Evolutionary conservation across 2,113 vertebrate genomes (phyloP).

Genomic region (Rhegmatorhina hoffmannsi): DNA sequence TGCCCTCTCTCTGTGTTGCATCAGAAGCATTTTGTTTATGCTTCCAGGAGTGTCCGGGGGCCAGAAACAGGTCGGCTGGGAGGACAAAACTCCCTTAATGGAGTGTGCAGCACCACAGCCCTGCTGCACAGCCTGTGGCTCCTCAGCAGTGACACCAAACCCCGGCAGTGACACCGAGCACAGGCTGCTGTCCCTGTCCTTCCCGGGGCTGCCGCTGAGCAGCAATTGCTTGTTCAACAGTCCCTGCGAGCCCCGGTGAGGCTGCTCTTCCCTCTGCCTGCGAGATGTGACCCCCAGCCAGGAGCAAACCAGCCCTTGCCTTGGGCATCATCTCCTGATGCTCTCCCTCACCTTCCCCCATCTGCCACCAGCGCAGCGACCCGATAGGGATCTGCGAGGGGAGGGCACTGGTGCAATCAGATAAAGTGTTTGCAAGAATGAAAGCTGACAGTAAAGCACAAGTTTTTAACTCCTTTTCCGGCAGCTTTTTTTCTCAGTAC

Average conservation of each 20-base stretch:
- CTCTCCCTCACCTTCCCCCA: background rate
- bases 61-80: background rate
- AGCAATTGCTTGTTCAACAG: background rate
- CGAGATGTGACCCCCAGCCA: accelerated
- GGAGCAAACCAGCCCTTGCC: background rate
- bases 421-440: background rate
- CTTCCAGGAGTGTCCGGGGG: background rate
- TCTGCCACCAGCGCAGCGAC: background rate
- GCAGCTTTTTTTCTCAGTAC: background rate
- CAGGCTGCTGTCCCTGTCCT: background rate
- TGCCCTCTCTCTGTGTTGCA: accelerated
- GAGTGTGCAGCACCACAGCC: background rate
- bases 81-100: no score
- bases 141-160: background rate
- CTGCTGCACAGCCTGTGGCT: background rate
- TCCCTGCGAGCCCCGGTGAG: background rate
- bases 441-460: background rate
- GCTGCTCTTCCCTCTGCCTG: background rate
- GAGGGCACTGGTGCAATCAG: background rate
- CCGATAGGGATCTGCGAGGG: background rate
- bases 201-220: accelerated
- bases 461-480: background rate
- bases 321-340: background rate
- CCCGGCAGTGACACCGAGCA: background rate
- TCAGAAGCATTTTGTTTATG: background rate